Base-by-base conservation (phyloP, 2,113 vertebrate species). In the Ammodramus savannarum region DNA sequence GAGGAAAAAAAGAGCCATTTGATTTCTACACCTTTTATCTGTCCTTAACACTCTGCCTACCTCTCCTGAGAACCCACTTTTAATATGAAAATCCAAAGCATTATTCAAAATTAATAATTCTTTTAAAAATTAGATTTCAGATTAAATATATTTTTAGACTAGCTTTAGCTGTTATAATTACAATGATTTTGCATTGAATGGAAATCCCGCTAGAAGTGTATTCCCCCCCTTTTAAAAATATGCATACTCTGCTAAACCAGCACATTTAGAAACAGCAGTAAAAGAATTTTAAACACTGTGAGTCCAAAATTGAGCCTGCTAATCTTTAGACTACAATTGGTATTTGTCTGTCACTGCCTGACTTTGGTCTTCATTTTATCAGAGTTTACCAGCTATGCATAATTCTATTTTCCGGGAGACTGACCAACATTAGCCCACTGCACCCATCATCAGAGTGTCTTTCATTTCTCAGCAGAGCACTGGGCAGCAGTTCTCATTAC, bases 321-420 rank as follows among this genome's bases (percentile, higher is more conserved):
- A 90, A 92, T 96, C 86, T 71, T 95, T 52, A 52, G 22, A 93
- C 43, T 75, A 86, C 75, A 94, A 75, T 38, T 69, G 68, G 21
- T 93, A 86, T 90, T 95, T 86, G 76, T 44, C 74, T 95, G 73
- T 92, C 62, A 83, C 36, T 77, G 69, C 10, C 68, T 89, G 93
- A 93, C 72, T 95, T 80, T 44, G 59, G 51, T 86, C 72, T 93
- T 95, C 90, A 85, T 95, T 97, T 97, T 93, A 87, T 95, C 87
- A 92, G 85, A 94, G 63, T 93, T 94, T 93, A 93, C 77, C 65
- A 96, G 90, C 88, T 94, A 95, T 91, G 72, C 66, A 79, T 97
- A 95, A 96, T 95, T 96, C 44, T 58, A 26, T 96, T 98, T 98
- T 96, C 94, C 78, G 71, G 84, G 25, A 97, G 84, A 93, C 41